Base-by-base conservation (phyloP, 1,140 invertebrate species). In the Lamellibrachia luymesi region DNA sequence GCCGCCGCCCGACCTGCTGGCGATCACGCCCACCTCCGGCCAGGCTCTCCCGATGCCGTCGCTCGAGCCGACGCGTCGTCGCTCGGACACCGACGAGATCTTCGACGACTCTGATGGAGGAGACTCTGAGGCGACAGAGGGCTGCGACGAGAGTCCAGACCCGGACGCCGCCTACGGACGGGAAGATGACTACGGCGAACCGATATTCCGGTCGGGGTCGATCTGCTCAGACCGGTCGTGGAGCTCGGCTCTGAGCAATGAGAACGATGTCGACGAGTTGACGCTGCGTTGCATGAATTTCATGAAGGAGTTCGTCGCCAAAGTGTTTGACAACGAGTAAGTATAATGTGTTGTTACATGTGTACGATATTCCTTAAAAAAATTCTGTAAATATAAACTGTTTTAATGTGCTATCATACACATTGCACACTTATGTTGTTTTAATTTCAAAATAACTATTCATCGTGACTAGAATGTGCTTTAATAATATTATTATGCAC, bases 101-200 rank as follows among this genome's bases (percentile, higher is more conserved):
- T 92, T 51, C 25, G 92, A 92, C 51, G 92, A 64, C 51, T 51
- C 50, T 50, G 50, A 51, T 13, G 92, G 52, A 2, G 92, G 50
- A 8, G 92, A 92, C 92, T 92, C 92, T 25, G 92, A 51, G 52
- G 92, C 92, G 27, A 92, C 92, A n/a, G 92, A 92, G 52, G 92
- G 92, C 10, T 92, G 92, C 92, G 92, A 92, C 52, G 92, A 92
- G 50, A 52, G 27, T n/a, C 50, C 50, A 4, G 92, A 52, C 27
- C 17, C 50, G 5, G 92, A 92, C 22, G 92, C 2, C 50, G 38
- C 13, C 50, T 49, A 51, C 90, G 90, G 90, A 25, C 49, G 49
- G 7, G 90, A 91, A 13, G 38, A 91, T 10, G 92, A 92, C 25
- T 51, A 92, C 92, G 92, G 52, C 5, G 51, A n/a, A 13, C 51